Conservation (phyloP, 2,888 invertebrate species). For the Anaspis maculata region DNA sequence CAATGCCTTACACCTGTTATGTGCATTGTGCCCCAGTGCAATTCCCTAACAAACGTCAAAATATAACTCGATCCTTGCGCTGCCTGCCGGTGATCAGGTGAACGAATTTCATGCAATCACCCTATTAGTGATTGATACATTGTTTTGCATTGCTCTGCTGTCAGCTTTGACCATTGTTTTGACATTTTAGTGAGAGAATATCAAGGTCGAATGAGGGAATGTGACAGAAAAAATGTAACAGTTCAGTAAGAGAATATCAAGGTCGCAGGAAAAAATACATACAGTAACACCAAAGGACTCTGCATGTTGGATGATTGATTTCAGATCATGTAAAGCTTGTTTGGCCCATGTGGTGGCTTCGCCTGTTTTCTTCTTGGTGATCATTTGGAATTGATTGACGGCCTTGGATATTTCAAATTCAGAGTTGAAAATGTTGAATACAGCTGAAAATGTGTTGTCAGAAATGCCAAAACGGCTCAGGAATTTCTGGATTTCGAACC, state of each 20-base stretch:
- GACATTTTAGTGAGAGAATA: too few species aligned
- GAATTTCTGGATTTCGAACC: constrained; percentile 63
- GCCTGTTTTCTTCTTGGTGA: constrained; percentile 58
- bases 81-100: too few species aligned
- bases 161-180: too few species aligned
- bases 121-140: too few species aligned
- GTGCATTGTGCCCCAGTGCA: too few species aligned
- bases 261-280: constrained; percentile 24
- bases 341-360: constrained; percentile 59
- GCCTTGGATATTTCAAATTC: constrained; percentile 57
- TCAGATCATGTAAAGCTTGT: constrained; percentile 66
- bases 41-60: too few species aligned
- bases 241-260: too few species aligned
- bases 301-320: constrained; percentile 61
- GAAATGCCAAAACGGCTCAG: constrained; percentile 60
- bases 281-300: constrained; percentile 70
- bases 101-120: too few species aligned
- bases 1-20: too few species aligned
- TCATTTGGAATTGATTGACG: constrained; percentile 51
- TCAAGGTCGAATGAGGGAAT: too few species aligned
- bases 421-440: constrained; percentile 59
- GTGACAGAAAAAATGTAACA: background rate
- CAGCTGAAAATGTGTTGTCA: constrained; percentile 54
- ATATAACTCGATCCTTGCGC: too few species aligned
- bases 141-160: too few species aligned